Conservation (phyloP, 2,797 vertebrate species). For the Pteropus rufus region DNA sequence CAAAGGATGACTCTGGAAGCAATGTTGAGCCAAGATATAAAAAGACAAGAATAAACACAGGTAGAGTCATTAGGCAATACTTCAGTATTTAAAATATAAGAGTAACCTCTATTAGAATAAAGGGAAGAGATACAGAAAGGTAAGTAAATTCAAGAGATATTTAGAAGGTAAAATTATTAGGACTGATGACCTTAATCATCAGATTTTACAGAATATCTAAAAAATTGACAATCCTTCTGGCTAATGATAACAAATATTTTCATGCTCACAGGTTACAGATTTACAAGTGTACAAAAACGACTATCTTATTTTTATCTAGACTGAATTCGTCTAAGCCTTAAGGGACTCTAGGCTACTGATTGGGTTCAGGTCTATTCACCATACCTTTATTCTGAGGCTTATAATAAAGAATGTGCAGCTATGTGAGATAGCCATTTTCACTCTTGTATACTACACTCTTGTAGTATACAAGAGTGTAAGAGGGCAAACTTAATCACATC, state of each 20-base stretch:
- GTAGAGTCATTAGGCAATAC: not conserved
- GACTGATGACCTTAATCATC: not conserved
- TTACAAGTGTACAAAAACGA: not conserved
- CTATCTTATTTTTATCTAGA: not conserved
- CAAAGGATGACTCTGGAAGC: not conserved
- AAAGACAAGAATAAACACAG: not conserved
- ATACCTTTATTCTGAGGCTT: not conserved
- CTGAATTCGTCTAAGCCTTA: not conserved
- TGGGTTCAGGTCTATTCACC: not conserved
- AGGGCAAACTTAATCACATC: not conserved
- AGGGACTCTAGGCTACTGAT: not conserved
- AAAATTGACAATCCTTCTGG: not conserved
- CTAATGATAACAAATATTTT: not conserved
- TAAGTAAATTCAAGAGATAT: not conserved
- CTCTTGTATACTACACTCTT: too few relatives aligned
- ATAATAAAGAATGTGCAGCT: not conserved
- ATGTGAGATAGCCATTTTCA: not conserved
- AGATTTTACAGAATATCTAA: not conserved
- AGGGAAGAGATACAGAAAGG: not conserved
- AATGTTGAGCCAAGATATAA: not conserved
- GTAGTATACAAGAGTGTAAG: not conserved
- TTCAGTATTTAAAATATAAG: not conserved
- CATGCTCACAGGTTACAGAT: not conserved
- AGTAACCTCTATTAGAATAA: not conserved
- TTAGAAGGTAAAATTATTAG: not conserved